A percentile compares a stretch with the other conserved stretches of the same genome.
phyloP scores from a whole-genome alignment of 2,888 invertebrate species.

The Nomada hirtipes region DNA sequence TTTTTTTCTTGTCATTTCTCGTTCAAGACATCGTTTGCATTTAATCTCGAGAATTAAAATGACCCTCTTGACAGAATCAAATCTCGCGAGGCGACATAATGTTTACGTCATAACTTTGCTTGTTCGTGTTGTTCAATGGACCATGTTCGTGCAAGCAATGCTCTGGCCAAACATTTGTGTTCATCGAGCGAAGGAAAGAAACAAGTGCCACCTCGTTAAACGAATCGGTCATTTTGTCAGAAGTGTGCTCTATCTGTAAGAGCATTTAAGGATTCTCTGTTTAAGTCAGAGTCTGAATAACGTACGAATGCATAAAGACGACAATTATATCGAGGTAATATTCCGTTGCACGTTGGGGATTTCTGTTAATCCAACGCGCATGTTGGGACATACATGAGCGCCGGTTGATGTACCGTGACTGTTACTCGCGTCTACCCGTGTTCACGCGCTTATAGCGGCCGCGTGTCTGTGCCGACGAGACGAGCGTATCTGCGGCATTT shows the following conservation, averaged over 20 bases:
- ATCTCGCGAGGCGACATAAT: slow-evolving; percentile 22
- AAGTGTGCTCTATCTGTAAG: not conserved
- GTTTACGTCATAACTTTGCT: slow-evolving; percentile 49
- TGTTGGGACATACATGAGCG: slow-evolving; percentile 77
- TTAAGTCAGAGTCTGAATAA: not conserved
- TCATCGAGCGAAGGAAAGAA: slow-evolving; percentile 23
- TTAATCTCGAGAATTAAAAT: not conserved
- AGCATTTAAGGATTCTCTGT: slow-evolving; percentile 1
- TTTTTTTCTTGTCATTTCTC: no score
- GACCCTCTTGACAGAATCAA: slow-evolving; percentile 9
- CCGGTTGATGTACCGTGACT: slow-evolving; percentile 55
- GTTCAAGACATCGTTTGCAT: not conserved
- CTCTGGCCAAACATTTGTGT: slow-evolving; percentile 41
- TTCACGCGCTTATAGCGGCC: slow-evolving; percentile 28
- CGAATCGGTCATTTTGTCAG: slow-evolving; percentile 11
- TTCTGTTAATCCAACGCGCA: slow-evolving; percentile 76
- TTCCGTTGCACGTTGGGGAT: slow-evolving; percentile 75
- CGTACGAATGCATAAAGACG: slow-evolving; percentile 60
- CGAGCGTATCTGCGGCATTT: slow-evolving; percentile 46
- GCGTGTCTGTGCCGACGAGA: not conserved
- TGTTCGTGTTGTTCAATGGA: slow-evolving; percentile 20
- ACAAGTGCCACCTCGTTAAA: slow-evolving; percentile 40
- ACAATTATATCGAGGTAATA: slow-evolving; percentile 76
- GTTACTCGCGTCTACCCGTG: slow-evolving; percentile 39
- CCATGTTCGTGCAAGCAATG: not conserved